These are phyloP conservation scores for Lucilia cuprina DNA, from an alignment of 1,140 invertebrate genomes.

Conservation along the genomic window DNA sequence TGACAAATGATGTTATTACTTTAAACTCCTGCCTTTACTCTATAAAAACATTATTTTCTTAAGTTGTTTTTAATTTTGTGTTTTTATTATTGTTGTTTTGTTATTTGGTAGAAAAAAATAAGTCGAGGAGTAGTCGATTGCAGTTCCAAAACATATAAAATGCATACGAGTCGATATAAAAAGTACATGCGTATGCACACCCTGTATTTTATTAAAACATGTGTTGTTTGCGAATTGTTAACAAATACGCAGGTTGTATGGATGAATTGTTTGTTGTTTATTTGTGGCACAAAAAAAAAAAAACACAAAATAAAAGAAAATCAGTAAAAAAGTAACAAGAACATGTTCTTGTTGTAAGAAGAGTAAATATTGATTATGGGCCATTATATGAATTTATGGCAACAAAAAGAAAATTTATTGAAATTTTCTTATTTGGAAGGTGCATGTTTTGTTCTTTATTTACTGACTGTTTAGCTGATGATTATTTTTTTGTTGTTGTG, in stretches of 20 bases:
- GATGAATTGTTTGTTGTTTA: background rate
- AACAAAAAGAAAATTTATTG: conserved; percentile 27
- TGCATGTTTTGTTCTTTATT: background rate
- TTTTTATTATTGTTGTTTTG: background rate
- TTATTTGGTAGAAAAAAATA: background rate
- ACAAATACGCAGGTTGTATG: conserved; percentile 27
- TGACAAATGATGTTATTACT: background rate
- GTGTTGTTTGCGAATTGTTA: conserved; percentile 33
- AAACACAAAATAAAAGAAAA: background rate
- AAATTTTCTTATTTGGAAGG: conserved; percentile 24
- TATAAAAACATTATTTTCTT: background rate
- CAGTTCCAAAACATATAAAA: conserved; percentile 15
- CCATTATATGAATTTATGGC: conserved; percentile 29
- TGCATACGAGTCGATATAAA: background rate
- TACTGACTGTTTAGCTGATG: conserved; percentile 10
- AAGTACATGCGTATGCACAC: background rate
- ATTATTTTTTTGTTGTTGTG: background rate
- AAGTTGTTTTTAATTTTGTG: background rate
- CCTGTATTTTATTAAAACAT: conserved; percentile 19
- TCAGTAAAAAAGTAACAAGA: background rate
- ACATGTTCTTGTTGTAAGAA: conserved; percentile 25
- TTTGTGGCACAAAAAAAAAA: background rate
- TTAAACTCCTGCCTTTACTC: background rate
- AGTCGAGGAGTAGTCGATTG: background rate
- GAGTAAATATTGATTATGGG: conserved; percentile 32